These are phyloP conservation scores for Lophochroa leadbeateri DNA, from an alignment of 2,113 vertebrate species.

Conservation along the genomic window DNA sequence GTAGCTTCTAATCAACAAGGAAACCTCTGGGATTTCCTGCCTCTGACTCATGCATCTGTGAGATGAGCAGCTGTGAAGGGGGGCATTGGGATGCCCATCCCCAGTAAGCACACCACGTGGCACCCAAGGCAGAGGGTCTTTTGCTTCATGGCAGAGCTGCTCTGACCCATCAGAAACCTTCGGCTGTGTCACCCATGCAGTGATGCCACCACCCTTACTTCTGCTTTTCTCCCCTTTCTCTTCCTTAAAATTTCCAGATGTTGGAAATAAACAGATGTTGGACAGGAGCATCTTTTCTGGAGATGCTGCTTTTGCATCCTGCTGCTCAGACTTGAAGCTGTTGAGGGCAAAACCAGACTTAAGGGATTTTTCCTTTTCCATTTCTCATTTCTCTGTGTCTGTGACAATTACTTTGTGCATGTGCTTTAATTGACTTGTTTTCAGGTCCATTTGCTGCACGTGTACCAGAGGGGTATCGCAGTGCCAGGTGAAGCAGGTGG, in stretches of 20 bases:
- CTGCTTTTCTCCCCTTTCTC: neutral
- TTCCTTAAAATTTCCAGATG: neutral
- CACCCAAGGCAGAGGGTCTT: rapidly evolving
- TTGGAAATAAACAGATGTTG: no score
- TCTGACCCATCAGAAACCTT: neutral
- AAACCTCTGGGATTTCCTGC: neutral
- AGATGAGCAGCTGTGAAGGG: neutral
- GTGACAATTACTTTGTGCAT: neutral
- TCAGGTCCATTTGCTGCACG: neutral
- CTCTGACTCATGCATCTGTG: rapidly evolving
- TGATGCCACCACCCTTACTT: neutral
- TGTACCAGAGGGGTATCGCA: rapidly evolving
- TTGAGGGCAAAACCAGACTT: neutral
- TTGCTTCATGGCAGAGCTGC: neutral
- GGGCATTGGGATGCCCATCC: neutral
- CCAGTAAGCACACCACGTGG: rapidly evolving
- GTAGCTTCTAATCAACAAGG: neutral
- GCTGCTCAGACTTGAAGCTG: neutral
- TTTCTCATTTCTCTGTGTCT: neutral
- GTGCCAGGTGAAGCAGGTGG: neutral
- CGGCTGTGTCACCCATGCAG: neutral
- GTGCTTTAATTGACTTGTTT: neutral
- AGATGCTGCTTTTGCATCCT: neutral
- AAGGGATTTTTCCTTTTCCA: neutral
- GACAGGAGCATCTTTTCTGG: neutral